Base-by-base conservation (phyloP, 2,888 invertebrate species). In the Patella caerulea region DNA sequence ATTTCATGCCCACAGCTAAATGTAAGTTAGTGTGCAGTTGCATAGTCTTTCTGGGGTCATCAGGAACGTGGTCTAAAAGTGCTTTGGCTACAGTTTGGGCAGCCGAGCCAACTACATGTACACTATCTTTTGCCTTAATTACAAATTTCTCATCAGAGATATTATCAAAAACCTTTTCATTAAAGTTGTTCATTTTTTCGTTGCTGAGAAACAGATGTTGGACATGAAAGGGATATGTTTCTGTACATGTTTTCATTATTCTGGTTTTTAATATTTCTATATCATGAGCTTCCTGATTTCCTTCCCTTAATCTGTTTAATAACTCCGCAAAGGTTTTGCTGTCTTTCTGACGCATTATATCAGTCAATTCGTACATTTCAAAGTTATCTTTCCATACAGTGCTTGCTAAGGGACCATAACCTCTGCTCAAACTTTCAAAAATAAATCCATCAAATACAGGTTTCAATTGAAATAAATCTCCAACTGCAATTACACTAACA, bases 291-390 rank as follows among this genome's bases (percentile, higher is more conserved):
- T 81, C 82, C 2, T 84, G 81, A 14, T 81, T 70, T 11, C 82
- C 82, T 79, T 83, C 83, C 65, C 83, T 56, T 15, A 84, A 45
- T 76, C 84, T 72, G 71, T 84, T 85, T 7, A 84, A 74, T 4
- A 85, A 69, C 65, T 81, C 72, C 55, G 85, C 86, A 82, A 85
- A 86, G 9, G 52, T 12, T 74, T 69, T 78, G 72, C 75, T 78
- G 19, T 83, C 83, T 71, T 56, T 75, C 70, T 85, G 83, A 24
- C 83, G 72, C 83, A 83, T 83, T 14, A 83, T 82, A 55, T 78
- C 73, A 52, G 77, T 84, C 34, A 84, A 59, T 75, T 83, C 83
- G 78, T 74, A 80, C 72, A 83, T 78, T n/a, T 71, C 11, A 71
- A 84, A 81, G 3, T 79, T 71, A 14, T 81, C 81, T 76, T 73